These are phyloP conservation scores for Ptychobarbus kaznakovi DNA, from an alignment of 2,797 vertebrate genomes.

Conservation along the genomic window DNA sequence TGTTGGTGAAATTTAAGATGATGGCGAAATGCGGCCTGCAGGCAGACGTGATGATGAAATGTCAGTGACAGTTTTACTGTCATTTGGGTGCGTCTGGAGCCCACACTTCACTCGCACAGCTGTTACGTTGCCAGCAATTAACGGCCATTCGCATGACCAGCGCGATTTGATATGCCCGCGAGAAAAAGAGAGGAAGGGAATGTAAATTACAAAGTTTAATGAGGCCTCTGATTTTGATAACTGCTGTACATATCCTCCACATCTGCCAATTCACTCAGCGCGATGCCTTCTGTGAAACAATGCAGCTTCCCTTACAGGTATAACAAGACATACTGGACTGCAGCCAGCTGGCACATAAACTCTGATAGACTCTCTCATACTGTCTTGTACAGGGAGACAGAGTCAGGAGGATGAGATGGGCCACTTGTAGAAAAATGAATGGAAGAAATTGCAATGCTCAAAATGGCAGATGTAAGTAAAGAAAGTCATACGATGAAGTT, in stretches of 20 bases:
- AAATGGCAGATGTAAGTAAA: too few species aligned
- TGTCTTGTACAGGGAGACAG: not conserved
- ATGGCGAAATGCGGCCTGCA: constrained; percentile 65
- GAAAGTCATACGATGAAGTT: not conserved
- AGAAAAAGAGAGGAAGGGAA: constrained; percentile 55
- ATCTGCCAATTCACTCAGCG: constrained; percentile 64
- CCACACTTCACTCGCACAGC: constrained; percentile 73
- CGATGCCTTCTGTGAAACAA: constrained; percentile 47
- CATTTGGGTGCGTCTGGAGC: constrained; percentile 66
- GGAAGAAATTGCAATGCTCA: not conserved
- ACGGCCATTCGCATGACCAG: constrained; percentile 59
- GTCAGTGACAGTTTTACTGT: constrained; percentile 76
- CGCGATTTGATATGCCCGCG: constrained; percentile 65
- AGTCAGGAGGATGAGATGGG: not conserved
- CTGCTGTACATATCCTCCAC: constrained; percentile 60
- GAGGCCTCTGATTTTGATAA: constrained; percentile 71
- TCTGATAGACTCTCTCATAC: not conserved
- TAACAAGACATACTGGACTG: constrained; percentile 31
- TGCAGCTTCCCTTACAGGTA: constrained; percentile 59
- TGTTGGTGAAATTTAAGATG: constrained; percentile 70
- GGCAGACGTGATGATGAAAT: constrained; percentile 69
- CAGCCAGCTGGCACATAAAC: constrained; percentile 38
- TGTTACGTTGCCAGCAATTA: constrained; percentile 74
- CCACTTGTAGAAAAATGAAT: not conserved
- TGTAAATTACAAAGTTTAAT: constrained; percentile 78